These are phyloP conservation scores for Ophion ellenae DNA, from an alignment of 2,888 invertebrate genomes.

Conservation along the genomic window DNA sequence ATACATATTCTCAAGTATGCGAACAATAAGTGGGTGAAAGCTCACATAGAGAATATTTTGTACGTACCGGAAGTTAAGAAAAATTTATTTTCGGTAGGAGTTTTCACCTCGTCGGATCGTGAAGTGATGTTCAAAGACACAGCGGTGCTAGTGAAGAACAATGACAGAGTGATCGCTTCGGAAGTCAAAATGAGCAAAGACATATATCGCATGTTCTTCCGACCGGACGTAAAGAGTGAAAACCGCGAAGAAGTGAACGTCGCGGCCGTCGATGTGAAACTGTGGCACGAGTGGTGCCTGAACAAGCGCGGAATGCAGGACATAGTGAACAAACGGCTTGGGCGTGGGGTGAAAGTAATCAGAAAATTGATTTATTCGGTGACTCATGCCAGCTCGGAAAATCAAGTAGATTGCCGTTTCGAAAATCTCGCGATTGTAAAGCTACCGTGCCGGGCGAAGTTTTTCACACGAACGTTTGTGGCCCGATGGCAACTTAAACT, in stretches of 20 bases:
- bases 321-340: slow-evolving; percentile 48
- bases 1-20: too few species aligned
- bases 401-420: slow-evolving; percentile 11
- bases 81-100: slow-evolving; percentile 62
- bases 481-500: slow-evolving; percentile 52
- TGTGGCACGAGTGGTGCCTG: slow-evolving; percentile 28
- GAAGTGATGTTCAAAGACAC: slow-evolving; percentile 62
- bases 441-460: slow-evolving; percentile 46
- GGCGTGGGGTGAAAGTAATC: slow-evolving; percentile 2
- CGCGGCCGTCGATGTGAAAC: neutral
- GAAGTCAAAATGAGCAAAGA: slow-evolving; percentile 1
- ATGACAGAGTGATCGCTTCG: slow-evolving; percentile 38
- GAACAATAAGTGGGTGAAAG: too few species aligned
- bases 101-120: slow-evolving; percentile 50
- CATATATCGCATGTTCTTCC: slow-evolving; percentile 15
- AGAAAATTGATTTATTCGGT: slow-evolving; percentile 12
- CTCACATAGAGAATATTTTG: too few species aligned
- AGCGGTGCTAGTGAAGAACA: slow-evolving; percentile 46
- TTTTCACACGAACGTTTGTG: slow-evolving; percentile 49
- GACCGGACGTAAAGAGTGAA: neutral
- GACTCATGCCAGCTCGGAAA: slow-evolving; percentile 34
- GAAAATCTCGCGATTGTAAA: slow-evolving; percentile 1
- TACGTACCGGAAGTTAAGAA: slow-evolving; percentile 22
- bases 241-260: neutral
- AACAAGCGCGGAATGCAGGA: slow-evolving; percentile 12